phyloP scores from a whole-genome alignment of 2,113 vertebrate species.

The Penelope pileata region DNA sequence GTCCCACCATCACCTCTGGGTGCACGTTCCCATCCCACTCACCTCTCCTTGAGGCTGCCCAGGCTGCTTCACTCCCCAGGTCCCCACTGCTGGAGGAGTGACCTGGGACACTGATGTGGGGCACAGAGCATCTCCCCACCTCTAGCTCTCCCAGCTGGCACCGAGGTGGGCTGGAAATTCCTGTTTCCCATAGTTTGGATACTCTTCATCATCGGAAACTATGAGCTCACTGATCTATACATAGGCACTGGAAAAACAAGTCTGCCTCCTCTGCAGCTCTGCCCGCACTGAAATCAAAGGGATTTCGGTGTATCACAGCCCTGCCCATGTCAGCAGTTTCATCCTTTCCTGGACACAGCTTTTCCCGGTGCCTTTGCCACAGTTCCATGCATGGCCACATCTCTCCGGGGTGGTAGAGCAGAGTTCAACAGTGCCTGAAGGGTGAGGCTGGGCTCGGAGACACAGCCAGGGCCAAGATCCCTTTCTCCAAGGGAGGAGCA shows the following conservation, averaged over 20 bases:
- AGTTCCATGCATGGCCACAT: fast-evolving
- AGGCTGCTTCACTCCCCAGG: fast-evolving
- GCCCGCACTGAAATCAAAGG: not conserved
- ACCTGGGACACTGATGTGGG: not conserved
- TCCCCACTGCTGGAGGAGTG: not conserved
- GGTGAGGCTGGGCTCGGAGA: not conserved
- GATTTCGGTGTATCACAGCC: not conserved
- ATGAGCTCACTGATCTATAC: constrained; percentile 26
- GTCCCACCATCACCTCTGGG: not conserved
- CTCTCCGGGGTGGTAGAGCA: not conserved
- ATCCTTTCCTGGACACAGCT: not conserved
- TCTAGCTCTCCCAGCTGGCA: not conserved
- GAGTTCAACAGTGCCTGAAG: not conserved
- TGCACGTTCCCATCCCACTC: not conserved
- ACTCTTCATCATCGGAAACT: not conserved
- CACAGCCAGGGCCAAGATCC: not conserved
- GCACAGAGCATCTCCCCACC: not conserved
- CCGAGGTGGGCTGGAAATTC: not conserved
- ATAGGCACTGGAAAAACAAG: constrained; percentile 27
- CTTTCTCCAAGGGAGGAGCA: not conserved
- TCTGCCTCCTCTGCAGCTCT: not conserved
- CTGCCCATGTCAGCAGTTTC: not conserved
- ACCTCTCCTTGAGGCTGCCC: not conserved
- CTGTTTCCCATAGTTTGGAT: constrained; percentile 17
- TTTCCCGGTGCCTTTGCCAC: not conserved